A percentile compares a stretch with the other conserved stretches of the same genome.
Evolutionary conservation across 2,797 vertebrate genomes (phyloP).

Genomic region (Valencia hispanica): DNA sequence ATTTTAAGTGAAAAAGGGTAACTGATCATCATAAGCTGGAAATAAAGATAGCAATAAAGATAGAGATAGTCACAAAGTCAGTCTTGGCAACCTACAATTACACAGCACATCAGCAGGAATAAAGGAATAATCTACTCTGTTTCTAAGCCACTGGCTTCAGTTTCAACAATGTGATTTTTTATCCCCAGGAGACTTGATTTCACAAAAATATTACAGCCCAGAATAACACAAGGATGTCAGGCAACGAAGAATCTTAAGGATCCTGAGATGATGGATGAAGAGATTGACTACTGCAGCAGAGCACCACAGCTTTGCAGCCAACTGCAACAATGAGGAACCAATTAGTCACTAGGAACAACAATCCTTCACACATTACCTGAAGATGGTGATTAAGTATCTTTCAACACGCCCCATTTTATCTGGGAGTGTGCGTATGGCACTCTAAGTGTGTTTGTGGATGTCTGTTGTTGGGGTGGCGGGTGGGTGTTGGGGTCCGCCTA

Average conservation of each 20-base stretch:
- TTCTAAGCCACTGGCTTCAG: constrained; percentile 17
- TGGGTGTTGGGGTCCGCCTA: constrained; percentile 35
- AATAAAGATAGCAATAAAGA: constrained; percentile 37
- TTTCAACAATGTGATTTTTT: constrained; percentile 12
- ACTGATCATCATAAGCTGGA: constrained; percentile 29
- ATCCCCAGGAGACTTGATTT: constrained; percentile 22
- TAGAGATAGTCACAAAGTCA: constrained; percentile 42
- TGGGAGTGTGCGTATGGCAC: constrained; percentile 8
- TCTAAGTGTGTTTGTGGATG: constrained; percentile 13
- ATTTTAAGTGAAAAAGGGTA: constrained; percentile 47
- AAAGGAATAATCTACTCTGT: constrained; percentile 24
- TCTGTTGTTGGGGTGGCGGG: constrained; percentile 27
- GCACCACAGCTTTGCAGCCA: constrained; percentile 41
- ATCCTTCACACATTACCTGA: constrained; percentile 60
- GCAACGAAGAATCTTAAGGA: constrained; percentile 35
- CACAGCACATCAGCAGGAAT: constrained; percentile 27
- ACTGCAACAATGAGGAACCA: constrained; percentile 58
- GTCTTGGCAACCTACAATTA: constrained; percentile 30
- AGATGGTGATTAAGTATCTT: constrained; percentile 66
- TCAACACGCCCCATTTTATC: constrained; percentile 40
- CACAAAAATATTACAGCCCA: constrained; percentile 39
- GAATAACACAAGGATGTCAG: constrained; percentile 31
- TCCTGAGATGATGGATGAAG: constrained; percentile 56
- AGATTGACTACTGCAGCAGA: constrained; percentile 39
- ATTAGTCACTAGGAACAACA: constrained; percentile 59